These are phyloP conservation scores for Pegea sp. DNA, from an alignment of 23 tunicate species.

Conservation along the genomic window DNA sequence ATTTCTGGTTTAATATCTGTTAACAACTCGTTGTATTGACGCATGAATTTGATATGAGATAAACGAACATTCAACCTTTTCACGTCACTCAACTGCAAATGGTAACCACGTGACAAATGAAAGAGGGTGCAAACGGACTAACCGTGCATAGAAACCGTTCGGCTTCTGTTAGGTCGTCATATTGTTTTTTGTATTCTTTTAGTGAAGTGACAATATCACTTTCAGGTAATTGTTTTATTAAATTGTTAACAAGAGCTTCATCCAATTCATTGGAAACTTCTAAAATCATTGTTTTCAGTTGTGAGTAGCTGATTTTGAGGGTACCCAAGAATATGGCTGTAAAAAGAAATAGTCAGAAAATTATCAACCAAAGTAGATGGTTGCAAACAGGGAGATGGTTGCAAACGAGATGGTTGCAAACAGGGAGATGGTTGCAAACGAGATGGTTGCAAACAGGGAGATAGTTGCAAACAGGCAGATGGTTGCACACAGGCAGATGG, in stretches of 20 bases:
- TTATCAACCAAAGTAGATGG: no score
- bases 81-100: conserved; percentile 39
- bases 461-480: no score
- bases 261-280: conserved; percentile 33
- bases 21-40: conserved; percentile 71
- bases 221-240: conserved; percentile 86
- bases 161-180: conserved; percentile 49
- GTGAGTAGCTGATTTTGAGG: conserved; percentile 36
- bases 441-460: no score
- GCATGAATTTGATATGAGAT: conserved; percentile 66
- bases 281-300: conserved; percentile 40
- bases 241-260: conserved; percentile 46
- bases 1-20: conserved; percentile 79
- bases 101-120: no score
- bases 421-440: no score
- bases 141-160: conserved; percentile 77
- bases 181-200: conserved; percentile 61
- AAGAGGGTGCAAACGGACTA: conserved; percentile 11
- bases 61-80: conserved; percentile 26
- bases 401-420: no score
- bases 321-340: conserved; percentile 93
- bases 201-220: conserved; percentile 30
- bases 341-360: no score
- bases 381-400: no score
- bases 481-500: no score